phyloP scores from a whole-genome alignment of 2,888 invertebrate genomes.

The Ganaspis brasiliensis region DNA sequence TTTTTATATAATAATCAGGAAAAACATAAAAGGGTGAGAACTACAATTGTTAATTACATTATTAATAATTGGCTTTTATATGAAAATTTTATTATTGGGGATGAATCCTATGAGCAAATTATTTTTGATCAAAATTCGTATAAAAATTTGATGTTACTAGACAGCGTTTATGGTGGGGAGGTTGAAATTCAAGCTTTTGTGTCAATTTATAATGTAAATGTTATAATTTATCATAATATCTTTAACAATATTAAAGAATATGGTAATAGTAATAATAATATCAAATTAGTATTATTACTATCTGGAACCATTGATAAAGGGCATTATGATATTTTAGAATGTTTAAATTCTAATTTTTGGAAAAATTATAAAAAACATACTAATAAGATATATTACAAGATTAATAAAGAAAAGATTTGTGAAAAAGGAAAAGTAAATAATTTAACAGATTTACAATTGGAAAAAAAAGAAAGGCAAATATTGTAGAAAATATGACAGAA shows the following conservation, averaged over 20 bases:
- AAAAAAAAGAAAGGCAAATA: background rate
- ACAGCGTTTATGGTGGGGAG: constrained; percentile 2
- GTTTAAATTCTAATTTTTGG: background rate
- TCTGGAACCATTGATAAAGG: constrained; percentile 21
- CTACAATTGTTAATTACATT: background rate
- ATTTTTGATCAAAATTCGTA: background rate
- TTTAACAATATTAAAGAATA: background rate
- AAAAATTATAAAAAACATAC: background rate
- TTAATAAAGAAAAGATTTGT: too few species aligned
- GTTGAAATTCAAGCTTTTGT: constrained; percentile 29
- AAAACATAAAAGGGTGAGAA: too few species aligned
- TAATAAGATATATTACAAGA: too few species aligned
- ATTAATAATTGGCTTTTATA: constrained; percentile 1
- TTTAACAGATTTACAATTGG: background rate
- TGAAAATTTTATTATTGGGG: background rate
- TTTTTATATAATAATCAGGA: too few species aligned
- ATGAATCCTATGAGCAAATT: background rate
- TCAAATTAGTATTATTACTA: constrained; percentile 6
- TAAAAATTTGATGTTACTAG: background rate
- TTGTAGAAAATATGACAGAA: background rate
- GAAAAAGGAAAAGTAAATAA: too few species aligned
- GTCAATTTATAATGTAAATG: constrained; percentile 23
- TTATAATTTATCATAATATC: constrained; percentile 2
- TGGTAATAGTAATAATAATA: constrained; percentile 5
- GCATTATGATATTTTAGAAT: constrained; percentile 40